Evolutionary conservation across 2,113 vertebrate genomes (phyloP).

Genomic region (Megaceryle torquata): DNA sequence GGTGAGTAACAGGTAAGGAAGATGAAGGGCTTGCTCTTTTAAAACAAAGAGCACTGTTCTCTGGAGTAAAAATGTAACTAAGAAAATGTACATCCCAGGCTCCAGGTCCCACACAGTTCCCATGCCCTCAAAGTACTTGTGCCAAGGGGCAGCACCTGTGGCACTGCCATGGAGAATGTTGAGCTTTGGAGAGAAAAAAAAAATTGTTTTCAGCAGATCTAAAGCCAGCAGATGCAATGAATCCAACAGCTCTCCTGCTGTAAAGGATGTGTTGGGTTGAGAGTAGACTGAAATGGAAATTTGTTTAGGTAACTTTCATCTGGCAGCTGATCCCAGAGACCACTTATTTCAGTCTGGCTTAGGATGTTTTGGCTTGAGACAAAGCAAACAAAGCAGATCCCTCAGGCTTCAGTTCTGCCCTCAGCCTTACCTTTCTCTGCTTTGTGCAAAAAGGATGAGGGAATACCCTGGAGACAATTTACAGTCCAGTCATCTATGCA

Average conservation of each 20-base stretch:
- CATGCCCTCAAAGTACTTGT: not conserved
- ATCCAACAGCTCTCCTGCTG: not conserved
- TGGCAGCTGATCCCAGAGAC: not conserved
- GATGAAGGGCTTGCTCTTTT: not conserved
- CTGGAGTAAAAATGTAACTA: rapidly evolving
- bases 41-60: not conserved
- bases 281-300: not conserved
- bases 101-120: not conserved
- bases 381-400: not conserved
- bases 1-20: not conserved
- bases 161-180: rapidly evolving
- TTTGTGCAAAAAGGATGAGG: not conserved
- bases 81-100: not conserved
- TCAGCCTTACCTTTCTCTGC: not conserved
- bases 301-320: not conserved
- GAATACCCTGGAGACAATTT: not conserved
- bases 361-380: not conserved
- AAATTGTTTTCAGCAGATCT: not conserved
- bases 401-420: not conserved
- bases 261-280: not conserved
- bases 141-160: not conserved
- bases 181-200: not conserved
- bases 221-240: not conserved
- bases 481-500: not conserved
- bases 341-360: not conserved